A percentile compares a stretch with the other conserved stretches of the same genome.
Conservation (phyloP, 2,797 vertebrate genomes). For the Cercopithecus hamlyni region DNA sequence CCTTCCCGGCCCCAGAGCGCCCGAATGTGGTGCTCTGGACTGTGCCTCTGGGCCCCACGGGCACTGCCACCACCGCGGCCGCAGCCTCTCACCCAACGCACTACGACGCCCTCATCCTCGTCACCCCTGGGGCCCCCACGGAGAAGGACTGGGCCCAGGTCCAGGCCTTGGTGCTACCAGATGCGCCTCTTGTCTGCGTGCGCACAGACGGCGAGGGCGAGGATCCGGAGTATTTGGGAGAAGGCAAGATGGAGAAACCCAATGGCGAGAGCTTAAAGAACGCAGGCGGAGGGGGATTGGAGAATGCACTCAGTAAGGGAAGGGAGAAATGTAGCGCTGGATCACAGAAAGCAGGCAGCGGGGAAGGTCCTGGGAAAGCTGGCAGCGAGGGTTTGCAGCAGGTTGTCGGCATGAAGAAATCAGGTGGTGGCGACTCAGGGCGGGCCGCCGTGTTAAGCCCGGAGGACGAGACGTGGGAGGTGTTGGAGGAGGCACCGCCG, state of each 20-base stretch:
- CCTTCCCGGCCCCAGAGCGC: conserved; percentile 82
- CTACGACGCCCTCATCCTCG: conserved; percentile 87
- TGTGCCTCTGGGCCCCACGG: conserved; percentile 81
- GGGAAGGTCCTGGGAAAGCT: not conserved
- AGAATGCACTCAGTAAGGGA: conserved; percentile 71
- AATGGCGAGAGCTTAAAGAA: conserved; percentile 68
- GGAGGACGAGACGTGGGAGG: conserved; percentile 21
- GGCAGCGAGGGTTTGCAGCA: not conserved
- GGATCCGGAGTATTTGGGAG: conserved; percentile 43
- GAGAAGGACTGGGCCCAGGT: conserved; percentile 82
- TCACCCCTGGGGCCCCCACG: conserved; percentile 78
- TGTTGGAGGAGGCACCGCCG: conserved; percentile 73
- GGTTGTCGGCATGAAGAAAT: not conserved
- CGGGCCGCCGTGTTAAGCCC: conserved; percentile 33
- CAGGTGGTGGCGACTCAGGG: not conserved
- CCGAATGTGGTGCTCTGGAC: conserved; percentile 85
- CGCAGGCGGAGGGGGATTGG: conserved; percentile 57
- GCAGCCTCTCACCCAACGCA: conserved; percentile 70
- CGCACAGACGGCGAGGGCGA: conserved; percentile 84
- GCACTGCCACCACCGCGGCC: conserved; percentile 66
- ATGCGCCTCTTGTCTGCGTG: conserved; percentile 84
- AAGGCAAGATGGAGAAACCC: conserved; percentile 37
- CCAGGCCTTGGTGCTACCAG: conserved; percentile 76
- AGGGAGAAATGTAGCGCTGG: conserved; percentile 76
- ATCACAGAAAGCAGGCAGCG: conserved; percentile 10